These are phyloP conservation scores for Lathamus discolor DNA, from an alignment of 2,113 vertebrate species.

Conservation along the genomic window DNA sequence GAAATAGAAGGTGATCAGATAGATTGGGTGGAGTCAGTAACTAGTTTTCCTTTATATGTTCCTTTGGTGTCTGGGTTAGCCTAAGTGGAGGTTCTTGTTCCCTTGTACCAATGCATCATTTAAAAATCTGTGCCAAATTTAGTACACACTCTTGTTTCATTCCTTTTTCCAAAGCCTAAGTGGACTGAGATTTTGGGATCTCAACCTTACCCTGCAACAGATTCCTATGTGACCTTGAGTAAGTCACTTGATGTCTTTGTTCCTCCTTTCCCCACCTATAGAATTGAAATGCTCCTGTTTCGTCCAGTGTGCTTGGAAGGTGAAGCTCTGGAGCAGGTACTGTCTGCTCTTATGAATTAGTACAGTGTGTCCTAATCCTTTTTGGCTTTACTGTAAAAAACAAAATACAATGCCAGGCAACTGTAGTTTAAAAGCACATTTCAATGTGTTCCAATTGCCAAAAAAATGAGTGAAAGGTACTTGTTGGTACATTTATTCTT, in stretches of 20 bases:
- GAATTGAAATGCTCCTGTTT: neutral
- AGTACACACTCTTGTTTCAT: conserved; percentile 65
- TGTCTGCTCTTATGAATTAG: neutral
- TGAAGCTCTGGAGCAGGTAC: conserved; percentile 31
- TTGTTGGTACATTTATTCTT: conserved; percentile 12
- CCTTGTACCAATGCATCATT: conserved; percentile 54
- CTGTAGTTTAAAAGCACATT: conserved; percentile 58
- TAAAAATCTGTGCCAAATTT: conserved; percentile 60
- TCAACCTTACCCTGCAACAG: neutral
- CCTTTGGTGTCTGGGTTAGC: neutral
- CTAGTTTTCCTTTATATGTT: neutral
- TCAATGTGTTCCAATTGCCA: conserved; percentile 26
- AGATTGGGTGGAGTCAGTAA: conserved; percentile 10
- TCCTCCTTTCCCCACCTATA: neutral
- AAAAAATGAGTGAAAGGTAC: neutral
- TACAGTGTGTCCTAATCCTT: conserved; percentile 7
- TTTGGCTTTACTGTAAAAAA: conserved; percentile 15
- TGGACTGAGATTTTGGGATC: conserved; percentile 36
- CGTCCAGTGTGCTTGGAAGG: neutral
- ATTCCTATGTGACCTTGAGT: neutral
- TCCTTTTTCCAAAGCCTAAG: conserved; percentile 46
- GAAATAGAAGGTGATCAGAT: conserved; percentile 43
- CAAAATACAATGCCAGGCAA: conserved; percentile 23
- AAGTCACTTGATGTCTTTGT: neutral
- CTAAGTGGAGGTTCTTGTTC: conserved; percentile 17